A percentile compares a stretch with the other conserved stretches of the same genome.
phyloP scores from a whole-genome alignment of 2,888 invertebrate genomes.

The Selenia dentaria region DNA sequence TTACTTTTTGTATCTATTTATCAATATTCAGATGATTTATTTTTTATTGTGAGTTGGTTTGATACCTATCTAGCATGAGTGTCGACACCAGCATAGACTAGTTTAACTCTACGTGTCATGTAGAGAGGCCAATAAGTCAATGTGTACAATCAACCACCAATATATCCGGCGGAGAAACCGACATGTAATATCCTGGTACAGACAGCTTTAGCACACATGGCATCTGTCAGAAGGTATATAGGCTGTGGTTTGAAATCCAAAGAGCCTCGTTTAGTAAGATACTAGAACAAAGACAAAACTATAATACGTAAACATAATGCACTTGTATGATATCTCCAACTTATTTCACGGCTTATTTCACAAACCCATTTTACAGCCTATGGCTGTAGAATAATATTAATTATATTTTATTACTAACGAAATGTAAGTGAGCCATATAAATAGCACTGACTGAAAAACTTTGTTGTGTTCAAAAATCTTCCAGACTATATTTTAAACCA shows the following conservation, averaged over 20 bases:
- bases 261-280: background rate
- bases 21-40: too few species aligned
- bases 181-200: constrained; percentile 17
- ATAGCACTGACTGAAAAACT: background rate
- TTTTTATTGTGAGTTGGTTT: too few species aligned
- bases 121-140: too few species aligned
- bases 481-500: background rate
- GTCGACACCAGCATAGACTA: too few species aligned
- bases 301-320: too few species aligned
- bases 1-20: too few species aligned
- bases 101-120: background rate
- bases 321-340: too few species aligned
- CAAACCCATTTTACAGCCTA: too few species aligned
- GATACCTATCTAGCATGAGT: too few species aligned
- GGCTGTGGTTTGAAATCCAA: constrained; percentile 3
- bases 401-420: too few species aligned
- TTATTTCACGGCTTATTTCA: too few species aligned
- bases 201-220: constrained; percentile 26
- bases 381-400: too few species aligned
- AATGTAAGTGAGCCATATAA: background rate
- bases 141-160: background rate
- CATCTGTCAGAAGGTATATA: constrained; percentile 21
- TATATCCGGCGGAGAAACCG: background rate
- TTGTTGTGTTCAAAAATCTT: background rate
- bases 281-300: background rate